phyloP scores from a whole-genome alignment of 2,113 vertebrate species.

The Siphamia tubifer region DNA sequence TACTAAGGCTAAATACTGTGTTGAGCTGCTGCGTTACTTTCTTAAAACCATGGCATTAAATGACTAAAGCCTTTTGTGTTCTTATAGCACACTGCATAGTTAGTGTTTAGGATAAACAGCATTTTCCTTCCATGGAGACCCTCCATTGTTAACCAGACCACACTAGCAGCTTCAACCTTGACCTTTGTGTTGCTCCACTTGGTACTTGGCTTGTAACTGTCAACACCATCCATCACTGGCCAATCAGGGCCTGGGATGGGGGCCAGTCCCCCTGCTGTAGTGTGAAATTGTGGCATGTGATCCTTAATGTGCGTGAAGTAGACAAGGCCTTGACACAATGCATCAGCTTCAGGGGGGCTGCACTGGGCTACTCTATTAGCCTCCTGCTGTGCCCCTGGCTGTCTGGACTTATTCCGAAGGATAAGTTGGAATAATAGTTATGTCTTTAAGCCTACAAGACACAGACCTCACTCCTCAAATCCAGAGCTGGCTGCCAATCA shows the following conservation, averaged over 20 bases:
- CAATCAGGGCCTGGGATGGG: conserved; percentile 51
- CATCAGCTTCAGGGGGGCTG: conserved; percentile 67
- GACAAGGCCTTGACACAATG: conserved; percentile 81
- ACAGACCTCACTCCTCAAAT: conserved; percentile 19
- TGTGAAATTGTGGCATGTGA: conserved; percentile 85
- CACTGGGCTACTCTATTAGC: conserved; percentile 75
- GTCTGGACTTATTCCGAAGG: conserved; percentile 69
- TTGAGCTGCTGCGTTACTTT: not conserved
- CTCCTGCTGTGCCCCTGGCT: conserved; percentile 69
- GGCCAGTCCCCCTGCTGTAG: conserved; percentile 68
- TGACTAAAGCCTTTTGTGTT: conserved; percentile 46
- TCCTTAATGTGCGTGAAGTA: conserved; percentile 84
- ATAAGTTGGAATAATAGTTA: conserved; percentile 68
- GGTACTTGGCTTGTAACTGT: conserved; percentile 77
- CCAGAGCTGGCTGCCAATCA: conserved; percentile 53
- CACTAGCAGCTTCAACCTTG: conserved; percentile 75
- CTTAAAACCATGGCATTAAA: conserved; percentile 31
- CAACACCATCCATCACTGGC: conserved; percentile 70
- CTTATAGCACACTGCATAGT: conserved; percentile 20
- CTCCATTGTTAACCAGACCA: conserved; percentile 67
- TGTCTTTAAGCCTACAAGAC: conserved; percentile 50
- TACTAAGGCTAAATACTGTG: not conserved
- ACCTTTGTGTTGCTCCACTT: conserved; percentile 74
- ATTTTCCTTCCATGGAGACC: conserved; percentile 60
- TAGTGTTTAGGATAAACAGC: conserved; percentile 46